Conservation (phyloP, 2,797 vertebrate species). For the Enteromius mattozi region DNA sequence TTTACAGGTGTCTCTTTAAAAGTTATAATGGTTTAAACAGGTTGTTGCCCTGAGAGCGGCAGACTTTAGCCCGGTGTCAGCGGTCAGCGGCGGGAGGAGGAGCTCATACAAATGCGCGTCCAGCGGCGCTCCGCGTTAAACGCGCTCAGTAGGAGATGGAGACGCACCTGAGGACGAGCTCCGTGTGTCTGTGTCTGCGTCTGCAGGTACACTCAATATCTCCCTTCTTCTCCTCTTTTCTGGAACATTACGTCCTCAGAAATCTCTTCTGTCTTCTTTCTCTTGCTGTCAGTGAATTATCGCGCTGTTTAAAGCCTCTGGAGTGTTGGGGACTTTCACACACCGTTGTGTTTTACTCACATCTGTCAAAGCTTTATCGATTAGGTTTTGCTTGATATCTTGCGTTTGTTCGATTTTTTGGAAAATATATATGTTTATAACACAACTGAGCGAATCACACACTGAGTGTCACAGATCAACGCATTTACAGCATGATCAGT, state of each 20-base stretch:
- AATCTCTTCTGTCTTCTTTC: background rate
- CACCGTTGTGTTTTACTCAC: background rate
- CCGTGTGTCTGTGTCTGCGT: conserved; percentile 76
- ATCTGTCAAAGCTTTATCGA: background rate
- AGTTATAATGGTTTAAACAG: background rate
- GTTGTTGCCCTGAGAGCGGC: background rate
- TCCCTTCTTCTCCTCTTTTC: conserved; percentile 47
- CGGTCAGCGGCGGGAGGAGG: conserved; percentile 12
- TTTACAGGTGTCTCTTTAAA: background rate
- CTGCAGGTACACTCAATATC: conserved; percentile 71
- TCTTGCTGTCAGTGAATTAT: background rate
- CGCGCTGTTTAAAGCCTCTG: background rate
- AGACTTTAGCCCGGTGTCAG: background rate
- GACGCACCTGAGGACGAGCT: conserved; percentile 63
- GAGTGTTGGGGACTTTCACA: background rate
- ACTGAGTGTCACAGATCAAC: background rate
- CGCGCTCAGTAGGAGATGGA: conserved; percentile 61
- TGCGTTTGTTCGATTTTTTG: background rate
- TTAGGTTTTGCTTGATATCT: background rate
- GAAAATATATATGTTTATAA: background rate
- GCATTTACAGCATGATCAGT: background rate
- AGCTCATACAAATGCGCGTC: background rate
- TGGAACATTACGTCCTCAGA: conserved; percentile 3
- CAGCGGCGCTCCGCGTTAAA: background rate
- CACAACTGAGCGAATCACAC: background rate